Evolutionary conservation across 2,888 invertebrate species (phyloP), one percentile per base, ranked within the genome.

Genomic region (Subacronicta megacephala): DNA sequence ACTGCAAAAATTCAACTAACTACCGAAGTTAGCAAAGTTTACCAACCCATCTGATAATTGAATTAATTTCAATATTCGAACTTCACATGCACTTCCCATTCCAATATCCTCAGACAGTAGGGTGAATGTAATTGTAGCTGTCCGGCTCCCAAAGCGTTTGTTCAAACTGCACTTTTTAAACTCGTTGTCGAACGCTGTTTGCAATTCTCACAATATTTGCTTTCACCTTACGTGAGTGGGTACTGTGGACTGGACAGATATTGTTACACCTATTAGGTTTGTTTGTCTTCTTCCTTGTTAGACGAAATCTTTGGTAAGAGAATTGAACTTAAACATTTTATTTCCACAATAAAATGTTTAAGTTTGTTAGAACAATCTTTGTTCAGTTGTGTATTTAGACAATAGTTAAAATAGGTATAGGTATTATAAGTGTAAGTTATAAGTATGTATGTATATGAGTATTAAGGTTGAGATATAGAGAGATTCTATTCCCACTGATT

Each of bases 161-260:
- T 60, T 52, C 61, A 31, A 76, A 73, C 59, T 65, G 69, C 57
- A 75, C 61, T 75, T 76, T 74, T 75, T 75, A 65, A 76, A 75
- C 41, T 76, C 60, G 65, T 75, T 60, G 52, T 62, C 46, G 65
- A 59, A 59, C 54, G 40, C 42, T 72, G 62, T 69, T 62, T 61
- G 71, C 49, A 38, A 68, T 70, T 65, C 71, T 46, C 61, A 65
- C 62, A 72, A 71, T 77, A 76, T 76, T 75, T 77, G 64, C 62
- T 72, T 65, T 46, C 75, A 77, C 77, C 76, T 76, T 77, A 66
- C 57, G 70, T 47, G 71, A 77, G 76, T 75, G 77, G 75, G 72
- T 63, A 68, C 55, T 55, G 72, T 59, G 57, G 70, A 75, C 46
- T 23, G 61, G 72, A 77, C 71, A 75, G 75, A 77, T 76, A 76